Evolutionary conservation across 2,888 invertebrate genomes (phyloP).

Genomic region (Clostera curtula): DNA sequence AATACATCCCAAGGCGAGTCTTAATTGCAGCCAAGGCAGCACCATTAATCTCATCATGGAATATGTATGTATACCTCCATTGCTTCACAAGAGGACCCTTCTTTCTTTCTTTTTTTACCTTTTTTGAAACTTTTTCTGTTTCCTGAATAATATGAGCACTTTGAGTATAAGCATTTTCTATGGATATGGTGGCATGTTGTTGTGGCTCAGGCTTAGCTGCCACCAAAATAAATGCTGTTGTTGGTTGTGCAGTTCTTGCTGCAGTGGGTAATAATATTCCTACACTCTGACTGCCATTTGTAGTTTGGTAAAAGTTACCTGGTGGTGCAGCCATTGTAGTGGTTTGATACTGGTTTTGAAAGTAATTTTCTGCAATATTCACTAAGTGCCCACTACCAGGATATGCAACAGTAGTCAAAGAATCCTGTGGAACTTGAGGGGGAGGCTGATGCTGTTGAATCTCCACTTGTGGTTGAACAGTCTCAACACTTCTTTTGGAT

Average conservation of each 20-base stretch:
- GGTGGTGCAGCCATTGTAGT: conserved; percentile 45
- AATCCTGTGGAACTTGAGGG: conserved; percentile 46
- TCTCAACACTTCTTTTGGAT: conserved; percentile 55
- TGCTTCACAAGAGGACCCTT: conserved; percentile 69
- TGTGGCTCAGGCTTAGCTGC: conserved; percentile 59
- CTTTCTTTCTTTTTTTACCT: conserved; percentile 58
- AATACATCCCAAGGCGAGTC: conserved; percentile 68
- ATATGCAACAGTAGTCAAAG: conserved; percentile 52
- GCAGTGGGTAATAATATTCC: conserved; percentile 56
- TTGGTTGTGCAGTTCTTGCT: conserved; percentile 48
- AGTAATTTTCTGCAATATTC: conserved; percentile 68
- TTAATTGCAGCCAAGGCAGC: conserved; percentile 70
- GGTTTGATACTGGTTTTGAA: conserved; percentile 65
- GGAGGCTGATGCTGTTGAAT: conserved; percentile 29
- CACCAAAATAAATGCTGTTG: conserved; percentile 59
- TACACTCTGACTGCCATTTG: conserved; percentile 58
- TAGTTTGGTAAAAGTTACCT: conserved; percentile 63
- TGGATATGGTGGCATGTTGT: conserved; percentile 42
- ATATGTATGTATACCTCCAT: conserved; percentile 73
- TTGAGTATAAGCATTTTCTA: conserved; percentile 42
- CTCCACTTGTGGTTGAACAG: conserved; percentile 35
- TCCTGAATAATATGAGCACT: conserved; percentile 30
- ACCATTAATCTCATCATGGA: conserved; percentile 73
- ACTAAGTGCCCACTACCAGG: conserved; percentile 65
- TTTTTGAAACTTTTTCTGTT: conserved; percentile 36